Evolutionary conservation across 2,113 vertebrate species (phyloP).

Genomic region (Xiphophorus couchianus): DNA sequence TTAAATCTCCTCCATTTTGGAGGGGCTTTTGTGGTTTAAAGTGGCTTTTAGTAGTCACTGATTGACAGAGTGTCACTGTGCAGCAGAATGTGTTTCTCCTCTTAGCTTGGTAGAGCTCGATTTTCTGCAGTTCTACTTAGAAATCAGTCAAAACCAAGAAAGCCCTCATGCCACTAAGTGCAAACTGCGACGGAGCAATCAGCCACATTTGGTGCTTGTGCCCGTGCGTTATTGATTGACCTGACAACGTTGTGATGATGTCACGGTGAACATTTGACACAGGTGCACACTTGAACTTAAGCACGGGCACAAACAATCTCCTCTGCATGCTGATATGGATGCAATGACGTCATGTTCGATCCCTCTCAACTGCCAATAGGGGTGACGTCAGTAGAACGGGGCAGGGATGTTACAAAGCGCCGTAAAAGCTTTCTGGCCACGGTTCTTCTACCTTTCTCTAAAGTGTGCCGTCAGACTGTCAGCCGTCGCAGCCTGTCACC

Average conservation of each 20-base stretch:
- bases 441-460: conserved; percentile 7
- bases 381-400: conserved; percentile 66
- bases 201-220: conserved; percentile 50
- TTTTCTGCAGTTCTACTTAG: conserved; percentile 44
- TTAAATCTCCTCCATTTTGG: conserved; percentile 73
- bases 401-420: conserved; percentile 47
- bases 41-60: conserved; percentile 50
- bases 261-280: conserved; percentile 45
- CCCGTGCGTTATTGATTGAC: conserved; percentile 38
- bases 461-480: neutral
- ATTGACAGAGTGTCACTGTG: conserved; percentile 55
- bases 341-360: conserved; percentile 76
- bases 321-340: conserved; percentile 63
- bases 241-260: conserved; percentile 25
- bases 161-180: conserved; percentile 32
- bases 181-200: conserved; percentile 54
- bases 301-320: conserved; percentile 41
- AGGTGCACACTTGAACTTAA: conserved; percentile 34
- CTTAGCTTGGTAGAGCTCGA: conserved; percentile 30
- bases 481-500: conserved; percentile 7
- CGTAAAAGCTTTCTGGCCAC: conserved; percentile 23
- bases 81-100: conserved; percentile 18
- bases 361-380: conserved; percentile 54
- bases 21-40: conserved; percentile 61
- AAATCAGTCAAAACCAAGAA: conserved; percentile 49